Conservation (phyloP, 2,113 vertebrate genomes). For the Hemibagrus wyckioides region DNA sequence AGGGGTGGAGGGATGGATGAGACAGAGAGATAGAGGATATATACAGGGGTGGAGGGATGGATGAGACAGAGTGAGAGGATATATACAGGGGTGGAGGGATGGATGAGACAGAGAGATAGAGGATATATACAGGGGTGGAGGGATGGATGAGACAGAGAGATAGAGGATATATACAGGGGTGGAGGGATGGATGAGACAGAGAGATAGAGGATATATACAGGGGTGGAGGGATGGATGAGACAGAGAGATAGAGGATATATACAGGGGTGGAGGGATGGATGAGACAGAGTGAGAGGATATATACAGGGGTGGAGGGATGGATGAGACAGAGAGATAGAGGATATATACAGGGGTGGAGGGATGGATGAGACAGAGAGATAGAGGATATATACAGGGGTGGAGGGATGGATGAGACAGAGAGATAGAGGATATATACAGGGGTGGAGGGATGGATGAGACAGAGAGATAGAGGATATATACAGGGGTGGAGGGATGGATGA, state of each 20-base stretch:
- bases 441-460: background rate
- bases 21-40: background rate
- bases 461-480: background rate
- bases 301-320: background rate
- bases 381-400: background rate
- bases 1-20: background rate
- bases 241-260: background rate
- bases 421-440: background rate
- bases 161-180: background rate
- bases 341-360: background rate
- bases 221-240: constrained; percentile 49
- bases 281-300: background rate
- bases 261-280: background rate
- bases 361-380: background rate
- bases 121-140: background rate
- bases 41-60: background rate
- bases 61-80: background rate
- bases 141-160: background rate
- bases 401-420: background rate
- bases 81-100: background rate
- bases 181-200: background rate
- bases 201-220: background rate
- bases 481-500: background rate
- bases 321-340: background rate
- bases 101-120: background rate